Evolutionary conservation across 1,140 invertebrate genomes (phyloP).

Genomic region (Phortica variegata): DNA sequence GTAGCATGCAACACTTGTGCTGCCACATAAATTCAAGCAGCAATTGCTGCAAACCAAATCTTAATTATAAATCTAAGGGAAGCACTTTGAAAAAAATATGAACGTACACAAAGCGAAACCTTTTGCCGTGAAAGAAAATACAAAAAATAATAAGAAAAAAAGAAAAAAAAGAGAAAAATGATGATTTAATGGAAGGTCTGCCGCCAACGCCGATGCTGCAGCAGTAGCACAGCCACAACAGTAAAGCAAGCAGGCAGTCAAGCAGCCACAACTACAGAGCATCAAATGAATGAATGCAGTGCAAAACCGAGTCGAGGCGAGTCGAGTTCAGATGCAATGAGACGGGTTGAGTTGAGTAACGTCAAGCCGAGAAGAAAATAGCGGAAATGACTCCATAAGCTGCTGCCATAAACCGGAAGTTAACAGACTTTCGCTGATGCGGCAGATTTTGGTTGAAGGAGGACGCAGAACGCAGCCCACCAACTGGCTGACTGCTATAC

Average conservation of each 20-base stretch:
- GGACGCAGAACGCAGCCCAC: constrained; percentile 8
- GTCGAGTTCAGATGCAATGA: too few relatives aligned
- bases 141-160: not conserved
- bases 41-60: constrained; percentile 51
- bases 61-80: constrained; percentile 56
- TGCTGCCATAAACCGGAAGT: constrained; percentile 54
- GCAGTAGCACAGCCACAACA: constrained; percentile 24
- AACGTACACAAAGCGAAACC: constrained; percentile 3
- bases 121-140: constrained; percentile 1
- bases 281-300: constrained; percentile 45
- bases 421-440: constrained; percentile 55
- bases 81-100: constrained; percentile 39
- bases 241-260: constrained; percentile 16
- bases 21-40: constrained; percentile 33
- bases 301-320: too few relatives aligned
- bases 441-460: constrained; percentile 37
- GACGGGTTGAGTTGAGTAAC: too few relatives aligned
- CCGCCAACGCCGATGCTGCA: constrained; percentile 22
- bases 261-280: constrained; percentile 17
- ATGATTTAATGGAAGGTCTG: constrained; percentile 55
- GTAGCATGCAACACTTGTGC: constrained; percentile 16
- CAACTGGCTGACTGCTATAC: not conserved
- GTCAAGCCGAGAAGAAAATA: not conserved
- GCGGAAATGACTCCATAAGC: constrained; percentile 52
- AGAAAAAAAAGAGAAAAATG: constrained; percentile 21